Conservation (phyloP, 2,797 vertebrate species). For the Pelobates cultripes region DNA sequence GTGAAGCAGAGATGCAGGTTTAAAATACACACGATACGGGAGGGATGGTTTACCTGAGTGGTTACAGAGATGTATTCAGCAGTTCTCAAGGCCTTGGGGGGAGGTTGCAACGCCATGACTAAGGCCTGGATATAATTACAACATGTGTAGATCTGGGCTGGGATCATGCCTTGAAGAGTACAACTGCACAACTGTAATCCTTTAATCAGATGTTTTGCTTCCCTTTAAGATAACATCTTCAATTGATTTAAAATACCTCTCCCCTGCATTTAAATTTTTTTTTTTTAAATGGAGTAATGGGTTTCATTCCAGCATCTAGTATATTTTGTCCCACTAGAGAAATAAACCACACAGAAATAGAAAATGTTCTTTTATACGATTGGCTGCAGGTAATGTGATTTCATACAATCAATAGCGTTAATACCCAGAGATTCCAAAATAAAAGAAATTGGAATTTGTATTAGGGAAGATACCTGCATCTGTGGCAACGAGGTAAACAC, state of each 20-base stretch:
- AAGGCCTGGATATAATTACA: constrained; percentile 72
- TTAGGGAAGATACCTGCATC: too few species aligned
- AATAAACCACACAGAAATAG: too few species aligned
- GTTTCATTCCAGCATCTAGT: constrained; percentile 70
- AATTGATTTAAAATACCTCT: constrained; percentile 65
- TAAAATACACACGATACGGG: constrained; percentile 18
- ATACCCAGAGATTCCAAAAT: too few species aligned
- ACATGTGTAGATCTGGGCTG: constrained; percentile 32
- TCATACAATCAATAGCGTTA: too few species aligned
- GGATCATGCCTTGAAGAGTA: constrained; percentile 34
- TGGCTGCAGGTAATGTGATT: too few species aligned
- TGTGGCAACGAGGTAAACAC: too few species aligned
- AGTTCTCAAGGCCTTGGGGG: constrained; percentile 29
- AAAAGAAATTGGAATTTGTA: too few species aligned
- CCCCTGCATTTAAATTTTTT: constrained; percentile 23
- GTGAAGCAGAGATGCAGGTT: constrained; percentile 2
- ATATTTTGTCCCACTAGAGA: too few species aligned
- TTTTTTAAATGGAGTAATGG: constrained; percentile 57
- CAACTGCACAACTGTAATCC: constrained; percentile 37
- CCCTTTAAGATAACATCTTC: constrained; percentile 72
- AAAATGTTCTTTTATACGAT: too few species aligned
- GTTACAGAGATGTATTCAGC: constrained; percentile 24
- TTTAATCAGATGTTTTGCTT: constrained; percentile 70
- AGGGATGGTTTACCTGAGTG: constrained; percentile 34
- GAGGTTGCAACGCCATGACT: constrained; percentile 70